These are phyloP conservation scores for Puma concolor DNA, from an alignment of 2,113 vertebrate species.

Conservation along the genomic window DNA sequence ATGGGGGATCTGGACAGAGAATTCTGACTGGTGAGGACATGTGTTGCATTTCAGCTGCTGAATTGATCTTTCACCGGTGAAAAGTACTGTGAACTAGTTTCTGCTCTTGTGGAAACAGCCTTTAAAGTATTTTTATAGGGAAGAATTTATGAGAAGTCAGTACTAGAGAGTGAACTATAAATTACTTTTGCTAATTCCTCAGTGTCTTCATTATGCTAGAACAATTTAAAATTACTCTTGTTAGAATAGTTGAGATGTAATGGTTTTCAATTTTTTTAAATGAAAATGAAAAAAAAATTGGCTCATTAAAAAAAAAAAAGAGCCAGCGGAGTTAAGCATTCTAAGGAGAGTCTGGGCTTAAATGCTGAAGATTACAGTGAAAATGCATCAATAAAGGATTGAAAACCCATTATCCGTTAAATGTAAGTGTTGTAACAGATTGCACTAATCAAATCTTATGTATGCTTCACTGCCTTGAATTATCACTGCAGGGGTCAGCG, in stretches of 20 bases:
- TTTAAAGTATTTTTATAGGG: conserved; percentile 11
- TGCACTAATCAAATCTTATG: not conserved
- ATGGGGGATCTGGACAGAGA: not conserved
- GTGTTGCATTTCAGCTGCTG: not conserved
- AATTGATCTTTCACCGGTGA: not conserved
- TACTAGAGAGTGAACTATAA: not conserved
- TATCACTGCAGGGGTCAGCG: conserved; percentile 29
- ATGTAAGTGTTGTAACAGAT: not conserved
- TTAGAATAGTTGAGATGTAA: conserved; percentile 35
- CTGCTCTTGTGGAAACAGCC: conserved; percentile 29
- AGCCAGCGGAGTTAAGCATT: conserved; percentile 1
- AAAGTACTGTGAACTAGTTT: conserved; percentile 30
- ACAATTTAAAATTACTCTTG: conserved; percentile 34
- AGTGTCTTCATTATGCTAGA: conserved; percentile 12
- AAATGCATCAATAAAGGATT: conserved; percentile 28
- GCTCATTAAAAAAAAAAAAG: not conserved
- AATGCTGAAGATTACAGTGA: conserved; percentile 18
- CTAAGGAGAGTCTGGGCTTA: conserved; percentile 4
- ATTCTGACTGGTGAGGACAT: not conserved
- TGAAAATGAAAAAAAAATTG: not conserved
- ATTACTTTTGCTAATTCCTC: conserved; percentile 19
- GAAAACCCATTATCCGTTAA: conserved; percentile 14
- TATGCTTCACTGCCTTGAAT: not conserved
- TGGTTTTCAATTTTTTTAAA: not conserved
- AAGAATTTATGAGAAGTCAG: not conserved